These are phyloP conservation scores for Otolemur crassicaudatus DNA, from an alignment of 2,797 vertebrate genomes.

Conservation along the genomic window DNA sequence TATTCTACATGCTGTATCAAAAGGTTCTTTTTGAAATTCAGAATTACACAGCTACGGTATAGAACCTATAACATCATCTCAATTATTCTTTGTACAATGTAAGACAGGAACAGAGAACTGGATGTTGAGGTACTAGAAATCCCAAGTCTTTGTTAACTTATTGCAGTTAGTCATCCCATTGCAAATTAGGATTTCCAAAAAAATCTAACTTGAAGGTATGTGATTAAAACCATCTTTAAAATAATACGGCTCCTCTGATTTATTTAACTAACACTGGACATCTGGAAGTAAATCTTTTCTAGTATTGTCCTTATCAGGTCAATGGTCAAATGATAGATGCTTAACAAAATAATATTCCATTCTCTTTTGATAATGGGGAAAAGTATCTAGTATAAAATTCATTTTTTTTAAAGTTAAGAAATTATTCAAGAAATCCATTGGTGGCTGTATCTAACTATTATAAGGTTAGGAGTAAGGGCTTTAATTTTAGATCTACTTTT, in stretches of 20 bases:
- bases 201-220: conserved; percentile 25
- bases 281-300: neutral
- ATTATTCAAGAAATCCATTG: conserved; percentile 31
- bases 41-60: neutral
- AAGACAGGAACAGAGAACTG: neutral
- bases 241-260: conserved; percentile 34
- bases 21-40: neutral
- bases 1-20: neutral
- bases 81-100: conserved; percentile 12
- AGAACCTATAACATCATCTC: neutral
- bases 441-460: neutral
- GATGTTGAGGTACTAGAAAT: neutral
- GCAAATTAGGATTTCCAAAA: conserved; percentile 34
- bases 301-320: neutral
- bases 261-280: conserved; percentile 26
- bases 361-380: conserved; percentile 20
- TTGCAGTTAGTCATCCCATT: neutral
- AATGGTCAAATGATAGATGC: neutral
- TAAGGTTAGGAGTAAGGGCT: neutral
- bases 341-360: neutral
- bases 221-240: neutral
- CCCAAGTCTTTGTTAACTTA: neutral
- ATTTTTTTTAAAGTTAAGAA: conserved; percentile 36
- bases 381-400: neutral
- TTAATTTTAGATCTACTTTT: conserved; percentile 51